Evolutionary conservation across 1,140 invertebrate genomes (phyloP).

Genomic region (Sminthurides bifidus): DNA sequence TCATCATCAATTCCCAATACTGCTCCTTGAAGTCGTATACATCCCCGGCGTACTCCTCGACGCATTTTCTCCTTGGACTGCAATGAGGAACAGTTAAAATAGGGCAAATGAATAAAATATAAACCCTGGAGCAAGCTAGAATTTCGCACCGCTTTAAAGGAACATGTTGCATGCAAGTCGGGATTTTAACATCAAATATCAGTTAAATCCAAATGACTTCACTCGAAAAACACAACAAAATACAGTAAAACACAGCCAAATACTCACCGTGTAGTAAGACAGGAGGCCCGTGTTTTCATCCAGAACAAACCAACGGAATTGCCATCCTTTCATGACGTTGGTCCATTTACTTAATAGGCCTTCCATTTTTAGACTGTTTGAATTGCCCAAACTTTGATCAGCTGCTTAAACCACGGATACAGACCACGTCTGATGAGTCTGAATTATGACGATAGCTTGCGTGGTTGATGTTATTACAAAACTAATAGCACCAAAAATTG

Average conservation of each 20-base stretch:
- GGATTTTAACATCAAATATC: not conserved
- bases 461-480: no score
- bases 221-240: no score
- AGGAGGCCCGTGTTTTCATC: conserved; percentile 89
- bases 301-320: conserved; percentile 97
- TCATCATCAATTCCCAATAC: conserved; percentile 98
- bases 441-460: no score
- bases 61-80: conserved; percentile 99
- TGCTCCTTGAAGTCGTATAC: conserved; percentile 83
- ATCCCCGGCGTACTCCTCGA: conserved; percentile 84
- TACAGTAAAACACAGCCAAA: no score
- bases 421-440: not conserved
- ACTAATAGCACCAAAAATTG: no score
- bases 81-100: conserved; percentile 34
- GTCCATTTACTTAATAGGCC: conserved; percentile 99
- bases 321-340: conserved; percentile 98
- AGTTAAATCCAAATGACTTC: not conserved
- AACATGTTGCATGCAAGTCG: not conserved
- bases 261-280: conserved; percentile 94
- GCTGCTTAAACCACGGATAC: no score
- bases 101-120: conserved; percentile 2
- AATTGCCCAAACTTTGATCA: no score
- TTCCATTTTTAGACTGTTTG: no score
- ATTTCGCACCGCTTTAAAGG: not conserved
- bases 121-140: not conserved